Percentiles rank a stretch among this genome's conserved stretches.
Conservation (phyloP, 2,888 invertebrate species). For the Diplazon laetatorius region DNA sequence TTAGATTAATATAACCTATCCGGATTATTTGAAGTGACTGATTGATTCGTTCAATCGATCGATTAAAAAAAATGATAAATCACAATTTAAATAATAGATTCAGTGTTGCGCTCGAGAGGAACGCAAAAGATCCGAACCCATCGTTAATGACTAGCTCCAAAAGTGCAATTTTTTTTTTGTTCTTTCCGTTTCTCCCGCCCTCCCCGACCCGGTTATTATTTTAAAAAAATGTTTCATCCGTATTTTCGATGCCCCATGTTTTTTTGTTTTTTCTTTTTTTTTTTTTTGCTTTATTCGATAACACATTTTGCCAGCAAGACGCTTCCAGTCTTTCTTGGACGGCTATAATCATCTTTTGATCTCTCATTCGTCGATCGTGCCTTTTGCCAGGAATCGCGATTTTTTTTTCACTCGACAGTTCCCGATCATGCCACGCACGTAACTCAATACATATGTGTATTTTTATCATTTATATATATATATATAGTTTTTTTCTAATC, state of each 20-base stretch:
- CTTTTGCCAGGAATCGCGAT: conserved; percentile 24
- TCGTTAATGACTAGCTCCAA: conserved; percentile 79
- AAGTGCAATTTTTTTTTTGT: conserved; percentile 68
- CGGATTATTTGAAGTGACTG: conserved; percentile 66
- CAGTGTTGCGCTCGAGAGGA: conserved; percentile 67
- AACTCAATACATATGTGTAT: background rate
- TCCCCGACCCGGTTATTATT: too few species aligned
- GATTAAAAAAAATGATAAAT: conserved; percentile 58
- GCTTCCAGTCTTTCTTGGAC: conserved; percentile 75
- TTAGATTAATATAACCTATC: conserved; percentile 71
- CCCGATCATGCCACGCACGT: conserved; percentile 2
- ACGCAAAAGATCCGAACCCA: conserved; percentile 75
- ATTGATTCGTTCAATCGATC: conserved; percentile 65
- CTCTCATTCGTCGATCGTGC: conserved; percentile 28
- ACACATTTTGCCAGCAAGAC: conserved; percentile 66
- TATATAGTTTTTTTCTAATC: too few species aligned
- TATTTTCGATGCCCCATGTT: conserved; percentile 51
- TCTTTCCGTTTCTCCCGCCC: background rate
- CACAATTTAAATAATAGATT: conserved; percentile 52
- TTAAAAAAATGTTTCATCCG: conserved; percentile 11
- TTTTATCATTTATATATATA: too few species aligned
- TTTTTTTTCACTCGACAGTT: background rate
- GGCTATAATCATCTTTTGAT: conserved; percentile 70
- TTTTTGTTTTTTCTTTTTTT: conserved; percentile 18
- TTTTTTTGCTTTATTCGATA: conserved; percentile 39